A percentile compares a stretch with the other conserved stretches of the same genome.
These are phyloP conservation scores for Cactoblastis cactorum DNA, from an alignment of 2,888 invertebrate species.

Conservation along the genomic window DNA sequence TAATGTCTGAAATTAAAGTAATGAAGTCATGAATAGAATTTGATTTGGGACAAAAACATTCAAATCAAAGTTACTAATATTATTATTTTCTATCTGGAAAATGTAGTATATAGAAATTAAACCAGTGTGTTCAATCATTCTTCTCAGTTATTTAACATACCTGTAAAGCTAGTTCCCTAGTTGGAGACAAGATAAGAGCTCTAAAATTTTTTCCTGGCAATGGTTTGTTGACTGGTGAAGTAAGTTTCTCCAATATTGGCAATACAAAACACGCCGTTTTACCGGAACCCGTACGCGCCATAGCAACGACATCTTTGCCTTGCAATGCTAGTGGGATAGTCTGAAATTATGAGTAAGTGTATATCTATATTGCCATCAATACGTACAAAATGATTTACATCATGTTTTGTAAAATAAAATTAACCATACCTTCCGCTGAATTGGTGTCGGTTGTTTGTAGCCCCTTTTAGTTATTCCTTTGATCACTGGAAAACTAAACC, in stretches of 20 bases:
- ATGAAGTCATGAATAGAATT: too few species aligned
- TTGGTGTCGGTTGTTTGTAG: conserved; percentile 98
- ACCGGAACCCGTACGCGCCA: conserved; percentile 99
- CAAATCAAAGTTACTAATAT: too few species aligned
- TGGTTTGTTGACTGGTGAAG: conserved; percentile 83
- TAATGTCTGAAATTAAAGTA: conserved; percentile 83
- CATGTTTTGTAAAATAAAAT: not conserved
- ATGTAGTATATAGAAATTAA: too few species aligned
- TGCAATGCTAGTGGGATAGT: conserved; percentile 94
- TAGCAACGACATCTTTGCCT: conserved; percentile 98
- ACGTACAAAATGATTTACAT: not conserved
- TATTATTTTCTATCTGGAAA: too few species aligned
- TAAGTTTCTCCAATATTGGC: conserved; percentile 95
- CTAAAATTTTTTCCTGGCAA: conserved; percentile 90
- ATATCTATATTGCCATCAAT: too few species aligned
- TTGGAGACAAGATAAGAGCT: conserved; percentile 96
- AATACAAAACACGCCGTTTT: conserved; percentile 99
- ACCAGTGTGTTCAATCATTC: too few species aligned
- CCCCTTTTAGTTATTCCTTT: conserved; percentile 96
- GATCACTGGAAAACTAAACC: conserved; percentile 86
- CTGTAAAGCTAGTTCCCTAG: conserved; percentile 97
- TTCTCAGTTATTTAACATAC: too few species aligned
- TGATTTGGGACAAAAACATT: too few species aligned
- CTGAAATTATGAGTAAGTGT: too few species aligned
- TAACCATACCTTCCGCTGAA: conserved; percentile 93